Percentiles rank a stretch among this genome's conserved stretches.
Conservation (phyloP, 2,797 vertebrate genomes). For the Melopsittacus undulatus region DNA sequence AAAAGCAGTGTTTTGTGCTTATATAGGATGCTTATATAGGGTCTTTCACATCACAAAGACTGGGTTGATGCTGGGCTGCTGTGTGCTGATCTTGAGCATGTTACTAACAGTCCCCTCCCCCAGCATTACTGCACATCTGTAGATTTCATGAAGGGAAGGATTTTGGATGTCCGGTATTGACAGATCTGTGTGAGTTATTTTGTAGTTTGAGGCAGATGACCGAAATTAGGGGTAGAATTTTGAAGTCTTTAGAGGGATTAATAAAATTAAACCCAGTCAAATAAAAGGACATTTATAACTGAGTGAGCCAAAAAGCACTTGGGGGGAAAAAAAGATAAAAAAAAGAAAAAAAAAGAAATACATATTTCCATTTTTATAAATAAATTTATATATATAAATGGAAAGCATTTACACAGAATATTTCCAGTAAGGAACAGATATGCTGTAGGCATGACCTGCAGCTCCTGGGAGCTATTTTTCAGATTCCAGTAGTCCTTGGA, state of each 20-base stretch:
- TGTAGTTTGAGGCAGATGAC: neutral
- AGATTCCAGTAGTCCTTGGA: neutral
- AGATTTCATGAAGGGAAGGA: neutral
- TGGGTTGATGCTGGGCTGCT: neutral
- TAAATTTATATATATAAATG: neutral
- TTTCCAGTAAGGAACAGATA: neutral
- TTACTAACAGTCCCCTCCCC: neutral
- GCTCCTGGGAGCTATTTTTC: neutral
- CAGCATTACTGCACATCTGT: neutral
- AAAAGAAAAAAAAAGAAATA: neutral
- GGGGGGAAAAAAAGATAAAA: neutral
- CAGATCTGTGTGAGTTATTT: neutral
- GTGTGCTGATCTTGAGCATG: neutral
- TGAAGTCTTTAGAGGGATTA: neutral
- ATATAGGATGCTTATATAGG: neutral
- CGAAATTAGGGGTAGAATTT: neutral
- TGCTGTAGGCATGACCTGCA: neutral
- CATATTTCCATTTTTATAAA: neutral
- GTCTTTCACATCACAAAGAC: neutral
- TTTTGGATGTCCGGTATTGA: neutral
- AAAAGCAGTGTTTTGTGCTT: neutral
- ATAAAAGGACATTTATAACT: neutral
- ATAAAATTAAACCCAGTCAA: constrained; percentile 4
- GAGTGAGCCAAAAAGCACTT: neutral
- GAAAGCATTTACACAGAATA: neutral